Evolutionary conservation across 1,140 invertebrate genomes (phyloP).

Genomic region (Magallana gigas): DNA sequence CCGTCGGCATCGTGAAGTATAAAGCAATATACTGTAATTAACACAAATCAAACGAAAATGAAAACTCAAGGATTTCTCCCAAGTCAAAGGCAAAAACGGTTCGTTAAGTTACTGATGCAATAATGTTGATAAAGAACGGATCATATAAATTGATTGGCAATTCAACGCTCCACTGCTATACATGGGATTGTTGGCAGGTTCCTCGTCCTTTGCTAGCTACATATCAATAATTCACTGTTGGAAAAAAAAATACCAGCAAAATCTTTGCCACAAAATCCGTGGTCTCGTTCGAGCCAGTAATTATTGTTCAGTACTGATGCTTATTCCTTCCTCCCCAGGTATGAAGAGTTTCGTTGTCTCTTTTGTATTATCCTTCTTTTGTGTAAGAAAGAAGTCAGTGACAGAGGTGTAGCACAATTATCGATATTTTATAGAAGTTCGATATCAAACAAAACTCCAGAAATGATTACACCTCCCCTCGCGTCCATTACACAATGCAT

Average conservation of each 20-base stretch:
- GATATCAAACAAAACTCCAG: too few species aligned
- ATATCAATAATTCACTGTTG: too few species aligned
- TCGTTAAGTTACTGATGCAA: neutral
- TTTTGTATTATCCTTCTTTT: too few species aligned
- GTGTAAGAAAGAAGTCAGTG: too few species aligned
- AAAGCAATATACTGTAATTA: neutral
- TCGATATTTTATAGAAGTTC: too few species aligned
- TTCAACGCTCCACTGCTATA: neutral
- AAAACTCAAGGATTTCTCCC: neutral
- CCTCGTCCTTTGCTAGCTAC: too few species aligned
- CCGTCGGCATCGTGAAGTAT: conserved; percentile 32
- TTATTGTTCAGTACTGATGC: neutral
- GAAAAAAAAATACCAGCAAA: neutral
- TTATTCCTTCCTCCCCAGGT: too few species aligned
- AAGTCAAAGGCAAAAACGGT: neutral
- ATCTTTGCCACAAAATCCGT: neutral
- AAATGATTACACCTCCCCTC: too few species aligned
- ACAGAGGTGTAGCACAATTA: too few species aligned
- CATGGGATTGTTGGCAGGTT: neutral
- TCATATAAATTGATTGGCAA: conserved; percentile 10
- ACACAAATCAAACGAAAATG: conserved; percentile 2
- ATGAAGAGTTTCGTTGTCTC: too few species aligned
- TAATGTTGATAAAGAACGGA: neutral
- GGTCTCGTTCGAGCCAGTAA: neutral
- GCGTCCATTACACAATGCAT: too few species aligned